These are phyloP conservation scores for Thamnophis elegans DNA, from an alignment of 2,797 vertebrate species.

Conservation along the genomic window DNA sequence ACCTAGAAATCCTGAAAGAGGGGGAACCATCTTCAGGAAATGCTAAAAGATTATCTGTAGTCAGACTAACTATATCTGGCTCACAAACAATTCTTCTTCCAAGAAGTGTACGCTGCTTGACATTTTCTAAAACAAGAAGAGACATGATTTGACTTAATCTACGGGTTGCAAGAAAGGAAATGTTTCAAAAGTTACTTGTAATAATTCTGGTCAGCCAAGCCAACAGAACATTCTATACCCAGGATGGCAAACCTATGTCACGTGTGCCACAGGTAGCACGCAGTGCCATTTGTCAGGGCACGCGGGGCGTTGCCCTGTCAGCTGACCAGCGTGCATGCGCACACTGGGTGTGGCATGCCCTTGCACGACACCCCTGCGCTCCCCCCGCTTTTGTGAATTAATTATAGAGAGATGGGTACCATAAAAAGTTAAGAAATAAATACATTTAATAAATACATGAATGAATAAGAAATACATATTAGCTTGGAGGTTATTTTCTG, in stretches of 20 bases:
- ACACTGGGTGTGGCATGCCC: no score
- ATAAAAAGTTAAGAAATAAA: not conserved
- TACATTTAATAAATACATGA: not conserved
- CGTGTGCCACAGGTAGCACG: no score
- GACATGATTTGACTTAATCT: constrained; percentile 11
- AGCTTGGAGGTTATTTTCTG: not conserved
- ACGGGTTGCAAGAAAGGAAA: constrained; percentile 12
- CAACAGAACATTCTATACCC: not conserved
- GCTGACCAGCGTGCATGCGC: no score
- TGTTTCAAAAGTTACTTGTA: not conserved
- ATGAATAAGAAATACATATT: not conserved
- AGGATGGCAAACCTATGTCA: no score
- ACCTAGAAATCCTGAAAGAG: constrained; percentile 69
- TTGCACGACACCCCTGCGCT: no score
- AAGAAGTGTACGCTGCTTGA: constrained; percentile 21
- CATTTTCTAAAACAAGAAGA: constrained; percentile 59
- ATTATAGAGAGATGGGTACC: not conserved
- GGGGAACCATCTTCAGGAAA: constrained; percentile 81
- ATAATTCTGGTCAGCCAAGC: not conserved
- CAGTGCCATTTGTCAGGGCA: no score
- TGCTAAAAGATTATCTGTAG: constrained; percentile 84
- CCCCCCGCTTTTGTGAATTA: not conserved
- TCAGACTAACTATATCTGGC: constrained; percentile 78
- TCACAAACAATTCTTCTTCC: constrained; percentile 61
- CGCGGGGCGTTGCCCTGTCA: no score